Base-by-base conservation (phyloP, 2,113 vertebrate genomes). In the Gasterosteus aculeatus region DNA sequence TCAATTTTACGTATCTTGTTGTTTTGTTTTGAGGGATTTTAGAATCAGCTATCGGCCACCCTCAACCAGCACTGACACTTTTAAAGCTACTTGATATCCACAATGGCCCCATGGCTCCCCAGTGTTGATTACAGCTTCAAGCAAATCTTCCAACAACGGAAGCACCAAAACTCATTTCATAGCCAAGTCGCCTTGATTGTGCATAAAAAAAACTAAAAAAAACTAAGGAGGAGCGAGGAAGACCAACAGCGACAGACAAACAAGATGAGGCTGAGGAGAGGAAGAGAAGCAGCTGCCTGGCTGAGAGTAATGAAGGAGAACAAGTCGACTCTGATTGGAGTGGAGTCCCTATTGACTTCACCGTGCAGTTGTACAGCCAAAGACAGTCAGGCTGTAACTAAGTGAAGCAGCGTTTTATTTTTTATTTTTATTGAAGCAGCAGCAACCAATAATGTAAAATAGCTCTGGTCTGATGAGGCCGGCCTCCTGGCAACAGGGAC, bases 91-190 rank as follows among this genome's bases (percentile, higher is more conserved):
- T 72, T 86, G 81, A 85, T 92, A 91, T 92, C 80, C 87, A 92
- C 91, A 91, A 91, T 87, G 85, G 77, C 68, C 65, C 57, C 66
- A 69, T 65, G 39, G 76, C 82, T 91, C 80, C 69, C 65, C 49
- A 72, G 82, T 88, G 91, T 92, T 75, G 90, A 92, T 89, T 90
- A 82, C 75, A 72, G 85, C 82, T 91, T 85, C 71, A 46, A 85
- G 72, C 47, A 73, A 85, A 81, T 72, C 49, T 49, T 75, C 73
- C 39, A 47, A 71, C 47, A 64, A 12, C 61, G 44, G 47, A 60
- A 72, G 81, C 80, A 86, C 81, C 80, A 81, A 80, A 92, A 91
- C 89, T 91, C 81, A 88, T 93, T 90, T 78, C 78, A 90, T 82
- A 90, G 88, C 77, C 87, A 87, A 83, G 84, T 85, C 78, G 15